Evolutionary conservation across 1,140 invertebrate species (phyloP), one percentile per base, ranked within the genome.

Genomic region (Micrasema minimum): DNA sequence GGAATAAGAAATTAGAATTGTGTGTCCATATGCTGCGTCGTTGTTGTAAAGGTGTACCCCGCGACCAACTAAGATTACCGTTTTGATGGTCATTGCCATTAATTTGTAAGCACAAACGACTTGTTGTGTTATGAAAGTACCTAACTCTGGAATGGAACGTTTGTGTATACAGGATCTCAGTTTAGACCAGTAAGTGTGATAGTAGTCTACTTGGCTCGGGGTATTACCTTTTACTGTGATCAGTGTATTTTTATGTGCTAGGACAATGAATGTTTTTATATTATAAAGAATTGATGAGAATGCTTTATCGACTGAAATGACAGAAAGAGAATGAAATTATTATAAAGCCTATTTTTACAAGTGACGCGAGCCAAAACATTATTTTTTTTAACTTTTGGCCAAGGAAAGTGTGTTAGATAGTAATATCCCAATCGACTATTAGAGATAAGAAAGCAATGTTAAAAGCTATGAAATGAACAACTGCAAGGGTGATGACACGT

Each of bases 11-110:
- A 31, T 65, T 46, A 37, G 10, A 57, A 53, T 67, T 67, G 80
- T 80, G 80, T 81, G 82, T 84, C 83, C 82, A 83, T 82, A 80
- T 81, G 83, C 78, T 82, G 82, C 80, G 79, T 83, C 80, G 20
- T 78, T 79, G 72, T 70, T 70, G 69, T 66, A 37, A 69, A 70
- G 71, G 71, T 73, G 59, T 66, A 57, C 26, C 65, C 57, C 51
- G 51, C 59, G 66, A 67, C 67, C 66, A 67, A 46, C 62, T 12
- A 35, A 16, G 62, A 14, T 35, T 35, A 26, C 38, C 53, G 14
- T 55, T 68, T 55, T 20, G 31, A 59, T 45, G 70, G 64, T 66
- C 51, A 51, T 57, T 61, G 70, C 70, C 70, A 72, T 66, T 61
- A 48, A 45, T 48, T 64, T 65, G 69, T 64, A 62, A 46, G 59